These are phyloP conservation scores for Sarcophilus harrisii DNA, from an alignment of 2,797 vertebrate genomes.

Conservation along the genomic window DNA sequence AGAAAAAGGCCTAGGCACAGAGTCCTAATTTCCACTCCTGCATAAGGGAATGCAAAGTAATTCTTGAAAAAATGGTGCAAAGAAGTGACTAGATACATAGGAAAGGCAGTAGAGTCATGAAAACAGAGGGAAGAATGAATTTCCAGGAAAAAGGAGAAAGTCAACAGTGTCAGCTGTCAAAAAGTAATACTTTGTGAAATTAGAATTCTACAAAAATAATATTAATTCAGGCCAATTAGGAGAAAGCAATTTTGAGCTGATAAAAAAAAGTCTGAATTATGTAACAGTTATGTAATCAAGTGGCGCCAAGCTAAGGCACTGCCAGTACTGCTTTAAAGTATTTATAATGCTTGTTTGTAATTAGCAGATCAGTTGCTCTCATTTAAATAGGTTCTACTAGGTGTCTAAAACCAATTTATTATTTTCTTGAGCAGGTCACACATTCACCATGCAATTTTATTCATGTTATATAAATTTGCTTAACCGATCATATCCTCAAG, in stretches of 20 bases:
- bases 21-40: not conserved
- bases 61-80: not conserved
- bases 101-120: not conserved
- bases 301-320: rapidly evolving
- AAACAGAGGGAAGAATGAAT: not conserved
- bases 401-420: not conserved
- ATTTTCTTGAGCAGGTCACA: not conserved
- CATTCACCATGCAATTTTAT: not conserved
- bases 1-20: not conserved
- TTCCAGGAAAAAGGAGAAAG: not conserved
- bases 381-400: not conserved
- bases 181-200: not conserved
- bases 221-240: not conserved
- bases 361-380: not conserved
- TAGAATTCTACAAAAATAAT: not conserved
- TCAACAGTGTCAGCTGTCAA: not conserved
- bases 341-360: not conserved
- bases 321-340: not conserved
- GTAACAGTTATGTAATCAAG: not conserved
- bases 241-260: not conserved
- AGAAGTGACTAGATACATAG: not conserved
- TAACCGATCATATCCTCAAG: not conserved
- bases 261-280: not conserved
- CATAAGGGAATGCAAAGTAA: not conserved
- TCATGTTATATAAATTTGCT: not conserved